phyloP scores from a whole-genome alignment of 2,113 vertebrate species.

The Columba janthina region DNA sequence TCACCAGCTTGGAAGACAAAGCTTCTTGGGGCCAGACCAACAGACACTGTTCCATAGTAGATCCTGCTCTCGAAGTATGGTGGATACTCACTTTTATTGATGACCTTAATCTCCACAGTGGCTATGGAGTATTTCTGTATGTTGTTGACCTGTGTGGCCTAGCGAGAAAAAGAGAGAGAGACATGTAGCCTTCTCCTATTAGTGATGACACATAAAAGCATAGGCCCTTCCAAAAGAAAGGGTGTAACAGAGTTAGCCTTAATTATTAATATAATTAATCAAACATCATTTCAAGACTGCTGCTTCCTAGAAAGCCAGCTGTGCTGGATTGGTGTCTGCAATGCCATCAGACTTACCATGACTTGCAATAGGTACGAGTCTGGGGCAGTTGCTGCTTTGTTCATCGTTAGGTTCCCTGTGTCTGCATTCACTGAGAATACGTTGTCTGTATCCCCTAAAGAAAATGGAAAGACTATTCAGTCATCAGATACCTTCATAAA shows the following conservation, averaged over 20 bases:
- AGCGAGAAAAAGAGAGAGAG: not conserved
- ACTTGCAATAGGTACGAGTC: slow-evolving; percentile 76
- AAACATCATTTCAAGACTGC: not conserved
- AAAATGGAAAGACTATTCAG: not conserved
- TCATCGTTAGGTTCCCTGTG: slow-evolving; percentile 86
- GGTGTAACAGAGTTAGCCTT: accelerated
- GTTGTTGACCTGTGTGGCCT: slow-evolving; percentile 85
- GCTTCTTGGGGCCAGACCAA: slow-evolving; percentile 71
- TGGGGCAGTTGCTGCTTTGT: slow-evolving; percentile 73
- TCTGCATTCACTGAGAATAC: slow-evolving; percentile 78
- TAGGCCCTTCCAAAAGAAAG: not conserved
- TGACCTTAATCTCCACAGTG: slow-evolving; percentile 79
- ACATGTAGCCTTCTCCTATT: not conserved
- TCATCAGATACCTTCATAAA: not conserved
- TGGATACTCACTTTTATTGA: slow-evolving; percentile 76
- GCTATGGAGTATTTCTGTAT: slow-evolving; percentile 78
- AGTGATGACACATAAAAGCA: not conserved
- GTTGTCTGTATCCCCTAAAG: slow-evolving; percentile 76
- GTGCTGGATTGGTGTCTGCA: not conserved
- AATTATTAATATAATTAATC: not conserved
- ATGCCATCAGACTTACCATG: slow-evolving; percentile 75
- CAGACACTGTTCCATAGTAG: slow-evolving; percentile 74
- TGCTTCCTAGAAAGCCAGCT: not conserved
- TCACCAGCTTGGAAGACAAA: slow-evolving; percentile 78
- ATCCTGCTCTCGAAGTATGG: slow-evolving; percentile 75